Base-by-base conservation (phyloP, 2,888 invertebrate species). In the Eulithis prunata region DNA sequence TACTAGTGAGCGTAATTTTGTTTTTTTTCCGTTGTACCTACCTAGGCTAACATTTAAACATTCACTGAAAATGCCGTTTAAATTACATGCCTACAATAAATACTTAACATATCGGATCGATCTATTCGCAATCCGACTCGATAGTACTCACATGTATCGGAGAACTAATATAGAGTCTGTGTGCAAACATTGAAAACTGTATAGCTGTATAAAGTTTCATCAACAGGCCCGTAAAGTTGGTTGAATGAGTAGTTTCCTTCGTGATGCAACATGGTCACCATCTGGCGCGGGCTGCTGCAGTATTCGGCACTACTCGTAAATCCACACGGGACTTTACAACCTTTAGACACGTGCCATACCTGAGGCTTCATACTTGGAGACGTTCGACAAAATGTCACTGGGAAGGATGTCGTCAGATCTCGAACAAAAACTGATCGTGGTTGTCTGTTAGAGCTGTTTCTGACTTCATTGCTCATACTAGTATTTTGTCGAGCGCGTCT, bases 221-320 rank as follows among this genome's bases (percentile, higher is more conserved):
- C 4, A 55, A 54, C 21, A 41, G 21, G 32, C 43, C 51, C 21
- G 64, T 45, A 63, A 12, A 28, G 13, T 56, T 12, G 13, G 55
- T 32, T 13, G 45, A 32, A 38, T 60, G 45, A 53, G 14, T 45
- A 54, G 59, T 56, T 52, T 75, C 72, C 75, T 75, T 74, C 62
- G 71, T 71, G 66, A 70, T 74, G 72, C 73, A 72, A 71, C 71
- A 53, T 47, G 76, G 76, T 79, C 75, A 76, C 78, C 79, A 82
- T 80, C 79, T 81, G 80, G 77, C 77, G 72, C 71, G 75, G 70
- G 69, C 70, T 68, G 57, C 54, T 59, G 79, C 79, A 79, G 79
- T 78, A 77, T 79, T 76, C 71, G 74, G 78, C 78, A 77, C 63
- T 68, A 76, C 72, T 82, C 86, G 82, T 86, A 86, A 86, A 85